phyloP scores from a whole-genome alignment of 2,797 vertebrate genomes.

The Neoniphon sammara region DNA sequence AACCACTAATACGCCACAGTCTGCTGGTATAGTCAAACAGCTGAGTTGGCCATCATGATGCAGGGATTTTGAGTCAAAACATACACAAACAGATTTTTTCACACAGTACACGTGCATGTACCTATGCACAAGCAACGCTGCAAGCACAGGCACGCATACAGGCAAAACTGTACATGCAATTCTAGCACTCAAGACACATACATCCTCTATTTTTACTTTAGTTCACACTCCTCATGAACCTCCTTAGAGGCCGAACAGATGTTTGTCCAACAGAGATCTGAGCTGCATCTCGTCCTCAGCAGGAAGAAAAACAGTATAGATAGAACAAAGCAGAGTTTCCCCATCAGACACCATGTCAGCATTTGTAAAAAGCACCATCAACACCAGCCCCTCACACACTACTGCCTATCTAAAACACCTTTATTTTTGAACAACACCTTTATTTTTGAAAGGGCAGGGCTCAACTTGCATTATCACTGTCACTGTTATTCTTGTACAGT shows the following conservation, averaged over 20 bases:
- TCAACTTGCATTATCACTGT: constrained; percentile 2
- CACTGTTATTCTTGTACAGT: constrained; percentile 42
- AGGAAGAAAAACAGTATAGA: constrained; percentile 22
- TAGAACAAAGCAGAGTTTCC: constrained; percentile 49
- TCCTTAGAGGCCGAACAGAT: constrained; percentile 65
- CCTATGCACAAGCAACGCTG: neutral
- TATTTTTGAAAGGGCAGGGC: constrained; percentile 10
- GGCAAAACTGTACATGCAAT: neutral
- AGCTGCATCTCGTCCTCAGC: constrained; percentile 40
- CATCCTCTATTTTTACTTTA: constrained; percentile 11
- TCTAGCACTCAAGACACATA: neutral
- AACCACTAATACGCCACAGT: neutral
- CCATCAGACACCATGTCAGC: constrained; percentile 48
- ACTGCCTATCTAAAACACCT: neutral
- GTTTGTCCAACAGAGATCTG: constrained; percentile 60
- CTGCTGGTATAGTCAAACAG: neutral
- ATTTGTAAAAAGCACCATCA: constrained; percentile 39
- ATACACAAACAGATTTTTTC: constrained; percentile 2
- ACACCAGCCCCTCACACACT: constrained; percentile 11
- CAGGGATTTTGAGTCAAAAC: neutral
- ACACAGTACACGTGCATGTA: constrained; percentile 14
- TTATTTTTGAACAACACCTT: neutral
- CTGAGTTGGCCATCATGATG: neutral
- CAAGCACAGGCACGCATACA: constrained; percentile 3
- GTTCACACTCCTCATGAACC: constrained; percentile 54